These are phyloP conservation scores for Atopsyche davidsoni DNA, from an alignment of 1,140 invertebrate species.

Conservation along the genomic window DNA sequence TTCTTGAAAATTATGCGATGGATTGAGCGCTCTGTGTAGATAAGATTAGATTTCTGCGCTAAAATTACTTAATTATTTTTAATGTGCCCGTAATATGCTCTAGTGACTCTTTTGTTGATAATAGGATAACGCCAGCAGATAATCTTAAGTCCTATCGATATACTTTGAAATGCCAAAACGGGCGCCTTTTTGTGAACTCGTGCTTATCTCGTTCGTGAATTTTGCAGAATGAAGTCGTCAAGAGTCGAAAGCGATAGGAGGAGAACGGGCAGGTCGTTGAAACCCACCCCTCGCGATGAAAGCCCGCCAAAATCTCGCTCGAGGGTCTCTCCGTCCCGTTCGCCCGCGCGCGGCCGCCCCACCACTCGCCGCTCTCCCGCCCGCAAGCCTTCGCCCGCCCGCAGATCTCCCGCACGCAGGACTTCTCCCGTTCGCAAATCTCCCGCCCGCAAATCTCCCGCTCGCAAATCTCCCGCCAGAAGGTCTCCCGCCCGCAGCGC, in stretches of 20 bases:
- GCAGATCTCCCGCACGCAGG: constrained; percentile 18
- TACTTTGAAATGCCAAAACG: neutral
- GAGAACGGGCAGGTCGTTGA: constrained; percentile 5
- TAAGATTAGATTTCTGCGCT: neutral
- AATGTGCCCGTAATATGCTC: neutral
- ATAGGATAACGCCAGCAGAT: neutral
- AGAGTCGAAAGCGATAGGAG: constrained; percentile 11
- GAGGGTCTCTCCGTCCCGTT: constrained; percentile 8
- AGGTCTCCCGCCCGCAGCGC: constrained; percentile 6
- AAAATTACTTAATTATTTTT: neutral
- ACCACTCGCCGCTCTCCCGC: constrained; percentile 15
- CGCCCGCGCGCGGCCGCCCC: constrained; percentile 6
- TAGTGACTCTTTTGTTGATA: neutral
- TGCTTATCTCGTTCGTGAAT: neutral
- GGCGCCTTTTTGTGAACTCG: neutral
- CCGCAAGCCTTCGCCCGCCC: constrained; percentile 22
- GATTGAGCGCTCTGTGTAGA: neutral
- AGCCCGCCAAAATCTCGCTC: constrained; percentile 17
- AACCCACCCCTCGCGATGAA: constrained; percentile 3
- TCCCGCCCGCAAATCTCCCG: constrained; percentile 18
- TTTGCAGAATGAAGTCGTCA: constrained; percentile 22
- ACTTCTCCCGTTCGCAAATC: constrained; percentile 17
- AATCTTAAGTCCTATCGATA: neutral
- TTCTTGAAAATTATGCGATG: neutral
- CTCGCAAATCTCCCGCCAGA: constrained; percentile 14